These are phyloP conservation scores for Pseudachorutes palmiensis DNA, from an alignment of 1,140 invertebrate species.

Conservation along the genomic window DNA sequence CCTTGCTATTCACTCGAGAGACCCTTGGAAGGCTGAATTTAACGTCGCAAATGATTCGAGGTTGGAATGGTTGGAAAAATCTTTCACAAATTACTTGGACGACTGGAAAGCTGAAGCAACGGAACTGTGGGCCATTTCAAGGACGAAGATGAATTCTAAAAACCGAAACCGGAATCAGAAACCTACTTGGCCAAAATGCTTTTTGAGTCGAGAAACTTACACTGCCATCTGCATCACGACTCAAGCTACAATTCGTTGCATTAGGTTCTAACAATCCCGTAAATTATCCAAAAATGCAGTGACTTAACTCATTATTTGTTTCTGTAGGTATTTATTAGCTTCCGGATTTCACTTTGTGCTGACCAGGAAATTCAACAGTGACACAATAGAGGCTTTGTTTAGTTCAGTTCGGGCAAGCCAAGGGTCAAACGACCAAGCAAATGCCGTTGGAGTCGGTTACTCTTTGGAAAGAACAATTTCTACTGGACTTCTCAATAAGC, in stretches of 20 bases:
- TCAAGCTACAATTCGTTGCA: not conserved
- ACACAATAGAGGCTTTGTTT: not conserved
- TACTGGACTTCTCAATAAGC: not conserved
- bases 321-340: not conserved
- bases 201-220: not conserved
- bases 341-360: conserved; percentile 6
- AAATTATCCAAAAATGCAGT: not conserved
- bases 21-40: not conserved
- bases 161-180: not conserved
- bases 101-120: not conserved
- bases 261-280: not conserved
- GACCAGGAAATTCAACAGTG: conserved; percentile 5
- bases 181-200: not conserved
- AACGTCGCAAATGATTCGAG: not conserved
- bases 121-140: not conserved
- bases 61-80: conserved; percentile 9
- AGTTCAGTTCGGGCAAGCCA: not conserved
- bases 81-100: not conserved
- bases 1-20: not conserved
- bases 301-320: not conserved
- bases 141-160: not conserved
- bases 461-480: not conserved
- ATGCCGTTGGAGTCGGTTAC: not conserved
- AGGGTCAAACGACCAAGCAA: not conserved
- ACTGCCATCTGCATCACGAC: not conserved